phyloP scores from a whole-genome alignment of 1,140 invertebrate genomes.

The Brachionus manjavacas region DNA sequence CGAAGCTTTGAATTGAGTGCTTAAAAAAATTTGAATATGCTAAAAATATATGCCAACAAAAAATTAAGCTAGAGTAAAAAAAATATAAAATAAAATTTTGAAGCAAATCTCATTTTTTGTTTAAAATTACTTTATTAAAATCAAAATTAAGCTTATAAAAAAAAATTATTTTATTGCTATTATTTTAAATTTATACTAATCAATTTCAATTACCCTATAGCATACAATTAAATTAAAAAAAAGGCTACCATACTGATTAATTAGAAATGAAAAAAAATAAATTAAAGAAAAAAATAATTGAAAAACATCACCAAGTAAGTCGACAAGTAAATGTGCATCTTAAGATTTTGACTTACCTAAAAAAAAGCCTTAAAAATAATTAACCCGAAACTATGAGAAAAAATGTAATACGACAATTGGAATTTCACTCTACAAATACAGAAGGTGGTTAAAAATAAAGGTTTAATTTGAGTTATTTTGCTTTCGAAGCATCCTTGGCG shows the following conservation, averaged over 20 bases:
- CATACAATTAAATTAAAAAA: neutral
- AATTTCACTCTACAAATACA: neutral
- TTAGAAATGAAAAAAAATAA: neutral
- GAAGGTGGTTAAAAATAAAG: neutral
- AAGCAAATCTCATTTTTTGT: neutral
- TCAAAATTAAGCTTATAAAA: neutral
- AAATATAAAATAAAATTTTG: no score
- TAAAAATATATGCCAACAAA: neutral
- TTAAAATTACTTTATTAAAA: neutral
- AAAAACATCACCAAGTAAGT: neutral
- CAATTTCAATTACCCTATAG: neutral
- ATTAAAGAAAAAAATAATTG: neutral
- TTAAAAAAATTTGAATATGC: no score
- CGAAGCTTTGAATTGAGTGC: no score
- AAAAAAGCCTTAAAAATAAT: neutral
- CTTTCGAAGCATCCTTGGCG: slow-evolving; percentile 31
- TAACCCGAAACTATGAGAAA: neutral
- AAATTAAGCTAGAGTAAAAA: neutral
- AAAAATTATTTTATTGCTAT: neutral
- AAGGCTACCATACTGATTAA: neutral
- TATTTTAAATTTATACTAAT: neutral
- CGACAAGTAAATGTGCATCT: neutral
- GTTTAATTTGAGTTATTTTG: neutral
- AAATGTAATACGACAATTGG: neutral
- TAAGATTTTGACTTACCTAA: neutral